Base-by-base conservation (phyloP, 2,797 vertebrate species). In the Tarsius wallacei region DNA sequence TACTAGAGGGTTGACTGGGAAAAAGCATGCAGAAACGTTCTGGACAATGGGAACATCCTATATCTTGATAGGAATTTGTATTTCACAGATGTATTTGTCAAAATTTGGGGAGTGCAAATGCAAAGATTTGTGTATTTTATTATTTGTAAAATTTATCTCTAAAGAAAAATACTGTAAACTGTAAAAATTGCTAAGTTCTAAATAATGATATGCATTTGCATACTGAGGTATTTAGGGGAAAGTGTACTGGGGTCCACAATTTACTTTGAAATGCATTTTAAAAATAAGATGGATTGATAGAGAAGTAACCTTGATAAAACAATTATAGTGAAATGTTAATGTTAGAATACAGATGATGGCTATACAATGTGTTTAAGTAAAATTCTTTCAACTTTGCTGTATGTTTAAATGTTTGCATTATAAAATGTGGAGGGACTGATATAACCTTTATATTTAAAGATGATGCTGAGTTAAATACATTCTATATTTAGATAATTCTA, bases 401-500 rank as follows among this genome's bases (percentile, higher is more conserved):
- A 59, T 59, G 4, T 95, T 96, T 89, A 53, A 70, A 91, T 64
- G 7, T 91, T 71, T 84, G 24, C 14, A 64, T 91, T 94, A 36
- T 87, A 93, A 95, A 89, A 84, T 85, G 9, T 61, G 22, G n/a
- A 9, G 51, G 80, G 82, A 22, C 85, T 94, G 61, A 55, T 95
- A 15, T 42, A 57, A 70, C 7, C 33, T 85, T 87, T 78, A 59
- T 22, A 16, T 95, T 83, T 91, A 95, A 82, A 96, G 51, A n/a
- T 2, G 61, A 7, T 70, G 70, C 83, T 92, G 90, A 82, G 16
- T 53, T 66, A 84, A 74, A 71, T 83, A 2, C 28, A 36, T 82
- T 94, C 51, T 94, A 47, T 28, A 21, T 94, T 97, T 86, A 90
- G 42, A 70, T 71, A 89, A 78, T 80, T 74, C 68, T 80, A 71